phyloP scores from a whole-genome alignment of 2,888 invertebrate genomes.

The Hofmannophila pseudospretella region DNA sequence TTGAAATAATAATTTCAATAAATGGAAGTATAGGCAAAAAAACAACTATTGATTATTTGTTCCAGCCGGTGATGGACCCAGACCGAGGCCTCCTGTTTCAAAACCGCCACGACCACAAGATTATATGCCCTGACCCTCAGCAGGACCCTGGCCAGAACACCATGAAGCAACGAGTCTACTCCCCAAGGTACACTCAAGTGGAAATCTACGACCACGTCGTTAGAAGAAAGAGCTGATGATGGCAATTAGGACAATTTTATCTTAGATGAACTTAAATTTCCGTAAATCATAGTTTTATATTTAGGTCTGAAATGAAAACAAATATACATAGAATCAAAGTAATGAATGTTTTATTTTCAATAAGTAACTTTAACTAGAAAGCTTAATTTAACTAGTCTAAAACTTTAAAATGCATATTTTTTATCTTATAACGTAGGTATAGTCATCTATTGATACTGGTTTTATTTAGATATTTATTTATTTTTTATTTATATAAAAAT shows the following conservation, averaged over 20 bases:
- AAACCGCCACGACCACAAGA: slow-evolving; percentile 87
- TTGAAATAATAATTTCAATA: no score
- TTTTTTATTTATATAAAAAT: no score
- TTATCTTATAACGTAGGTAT: no score
- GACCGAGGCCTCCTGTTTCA: slow-evolving; percentile 86
- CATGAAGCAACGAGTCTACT: slow-evolving; percentile 78
- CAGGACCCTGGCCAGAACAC: slow-evolving; percentile 82
- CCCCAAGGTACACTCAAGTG: slow-evolving; percentile 83
- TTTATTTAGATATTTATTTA: background rate
- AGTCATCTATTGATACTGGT: background rate
- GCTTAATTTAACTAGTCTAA: no score
- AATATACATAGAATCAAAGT: background rate
- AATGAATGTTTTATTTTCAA: background rate
- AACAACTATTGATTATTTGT: no score
- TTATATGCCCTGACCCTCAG: slow-evolving; percentile 83
- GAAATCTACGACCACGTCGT: slow-evolving; percentile 89
- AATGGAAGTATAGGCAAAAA: no score
- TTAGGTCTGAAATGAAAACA: background rate
- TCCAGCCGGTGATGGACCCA: slow-evolving; percentile 82
- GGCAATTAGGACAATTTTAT: background rate
- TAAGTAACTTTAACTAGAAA: no score
- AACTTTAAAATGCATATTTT: no score
- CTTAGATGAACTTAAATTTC: background rate
- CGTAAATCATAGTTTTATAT: no score
- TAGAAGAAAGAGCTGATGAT: slow-evolving; percentile 70